These are phyloP conservation scores for Myotis pilosus DNA, from an alignment of 2,797 vertebrate species.

Conservation along the genomic window DNA sequence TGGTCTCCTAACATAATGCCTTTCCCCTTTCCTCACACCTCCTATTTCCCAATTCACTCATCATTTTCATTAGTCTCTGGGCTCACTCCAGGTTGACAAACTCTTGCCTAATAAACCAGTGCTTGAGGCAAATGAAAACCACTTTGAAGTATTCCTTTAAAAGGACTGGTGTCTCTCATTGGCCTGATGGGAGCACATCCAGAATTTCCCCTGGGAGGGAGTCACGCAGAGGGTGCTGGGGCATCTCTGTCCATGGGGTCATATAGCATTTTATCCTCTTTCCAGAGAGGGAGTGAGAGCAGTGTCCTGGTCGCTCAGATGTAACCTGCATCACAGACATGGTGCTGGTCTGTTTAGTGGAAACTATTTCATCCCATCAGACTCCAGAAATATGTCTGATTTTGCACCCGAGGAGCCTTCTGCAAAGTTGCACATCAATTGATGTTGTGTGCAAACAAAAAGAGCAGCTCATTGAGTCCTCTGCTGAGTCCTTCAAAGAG, in stretches of 20 bases:
- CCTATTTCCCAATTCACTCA: slow-evolving; percentile 5
- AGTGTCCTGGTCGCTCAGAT: neutral
- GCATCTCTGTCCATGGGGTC: neutral
- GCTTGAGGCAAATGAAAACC: neutral
- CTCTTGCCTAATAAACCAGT: slow-evolving; percentile 50
- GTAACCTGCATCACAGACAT: neutral
- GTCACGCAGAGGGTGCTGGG: neutral
- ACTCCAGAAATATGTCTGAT: neutral
- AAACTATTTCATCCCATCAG: neutral
- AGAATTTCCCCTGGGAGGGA: neutral
- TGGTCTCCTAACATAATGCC: neutral
- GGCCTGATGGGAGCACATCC: neutral
- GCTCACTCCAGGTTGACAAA: slow-evolving; percentile 4
- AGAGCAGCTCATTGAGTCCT: neutral
- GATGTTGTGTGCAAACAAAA: neutral
- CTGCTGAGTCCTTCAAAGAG: neutral
- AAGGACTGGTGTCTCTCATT: slow-evolving; percentile 9
- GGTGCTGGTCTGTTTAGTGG: neutral
- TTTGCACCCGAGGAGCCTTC: neutral
- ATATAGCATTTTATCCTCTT: neutral
- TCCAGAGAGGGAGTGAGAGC: neutral
- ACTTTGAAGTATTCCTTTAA: slow-evolving; percentile 34
- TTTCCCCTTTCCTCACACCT: neutral
- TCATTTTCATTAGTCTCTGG: slow-evolving; percentile 53
- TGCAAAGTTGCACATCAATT: neutral